Evolutionary conservation across 1,140 invertebrate species (phyloP), one percentile per base, ranked within the genome.

Genomic region (Muscidifurax raptorellus): DNA sequence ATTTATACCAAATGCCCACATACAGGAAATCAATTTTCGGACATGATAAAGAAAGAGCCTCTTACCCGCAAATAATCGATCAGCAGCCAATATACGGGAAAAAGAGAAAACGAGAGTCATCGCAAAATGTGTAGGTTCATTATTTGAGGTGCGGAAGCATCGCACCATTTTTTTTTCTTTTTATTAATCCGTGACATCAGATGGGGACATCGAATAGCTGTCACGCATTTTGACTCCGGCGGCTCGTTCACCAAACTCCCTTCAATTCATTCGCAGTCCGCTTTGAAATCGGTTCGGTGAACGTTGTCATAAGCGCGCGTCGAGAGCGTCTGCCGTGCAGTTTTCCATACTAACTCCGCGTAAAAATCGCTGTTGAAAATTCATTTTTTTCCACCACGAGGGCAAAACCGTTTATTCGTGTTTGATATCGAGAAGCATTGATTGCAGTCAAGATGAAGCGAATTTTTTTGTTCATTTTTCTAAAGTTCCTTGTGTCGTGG

Each of bases 241-340:
- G 32, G 76, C 52, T 75, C 66, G 80, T 22, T 32, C 1, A 13
- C 30, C 74, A 79, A 82, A 85, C 66, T 82, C 84, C 74, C 84
- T 76, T 82, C 84, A n/a, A 82, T 82, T 78, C 84, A 66, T 72
- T 28, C 66, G 10, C 84, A 85, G 84, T 85, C 44, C 36, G 47
- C 75, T 59, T 85, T 85, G 74, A 85, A 82, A 76, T 82, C 84
- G 67, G 84, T 76, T 85, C 80, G 84, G 84, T 85, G 84, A 82
- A 85, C 67, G 84, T 85, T 82, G 66, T 84, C 78, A 69, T 59
- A 85, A 75, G 40, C 64, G 64, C 75, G 64, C 44, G 32, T 13
- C 18, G 40, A 40, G 36, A 32, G 25, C 12, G 27, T 30, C 32
- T 15, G 12, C n/a, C 59, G 25, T n/a, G 18, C 64, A 18, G 40